These are phyloP conservation scores for Oreortyx pictus DNA, from an alignment of 2,797 vertebrate species.

Conservation along the genomic window DNA sequence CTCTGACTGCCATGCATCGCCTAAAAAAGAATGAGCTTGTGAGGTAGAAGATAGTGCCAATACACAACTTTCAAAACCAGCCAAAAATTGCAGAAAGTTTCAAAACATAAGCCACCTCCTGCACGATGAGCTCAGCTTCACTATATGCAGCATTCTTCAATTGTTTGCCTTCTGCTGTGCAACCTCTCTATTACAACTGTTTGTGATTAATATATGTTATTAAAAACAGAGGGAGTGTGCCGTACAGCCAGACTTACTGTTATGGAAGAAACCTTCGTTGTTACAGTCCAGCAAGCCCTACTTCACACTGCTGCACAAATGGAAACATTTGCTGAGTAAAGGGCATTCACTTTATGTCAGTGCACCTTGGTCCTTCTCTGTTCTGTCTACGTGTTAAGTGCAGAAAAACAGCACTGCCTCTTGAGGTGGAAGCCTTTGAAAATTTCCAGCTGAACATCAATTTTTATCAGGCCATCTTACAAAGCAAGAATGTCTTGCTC, in stretches of 20 bases:
- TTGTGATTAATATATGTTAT: conserved; percentile 40
- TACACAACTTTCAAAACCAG: conserved; percentile 5
- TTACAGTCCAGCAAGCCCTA: not conserved
- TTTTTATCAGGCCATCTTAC: conserved; percentile 47
- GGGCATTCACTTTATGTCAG: not conserved
- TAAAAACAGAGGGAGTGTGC: conserved; percentile 25
- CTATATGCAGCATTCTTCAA: not conserved
- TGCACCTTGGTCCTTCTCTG: not conserved
- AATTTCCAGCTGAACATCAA: conserved; percentile 21
- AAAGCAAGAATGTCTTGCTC: conserved; percentile 20
- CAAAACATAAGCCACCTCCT: not conserved
- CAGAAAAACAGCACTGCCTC: not conserved
- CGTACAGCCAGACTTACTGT: not conserved
- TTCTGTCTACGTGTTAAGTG: not conserved
- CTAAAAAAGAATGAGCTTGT: not conserved
- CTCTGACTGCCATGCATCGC: not conserved
- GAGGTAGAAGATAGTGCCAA: not conserved
- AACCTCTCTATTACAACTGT: conserved; percentile 22
- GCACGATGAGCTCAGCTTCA: not conserved
- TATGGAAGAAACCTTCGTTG: not conserved
- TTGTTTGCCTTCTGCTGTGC: not conserved
- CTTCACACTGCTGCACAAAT: not conserved
- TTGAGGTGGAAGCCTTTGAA: conserved; percentile 14
- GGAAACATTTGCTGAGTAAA: not conserved
- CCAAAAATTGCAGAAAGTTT: conserved; percentile 7